A percentile compares a stretch with the other conserved stretches of the same genome.
These are phyloP conservation scores for Guaruba guarouba DNA, from an alignment of 2,113 vertebrate genomes.

Conservation along the genomic window DNA sequence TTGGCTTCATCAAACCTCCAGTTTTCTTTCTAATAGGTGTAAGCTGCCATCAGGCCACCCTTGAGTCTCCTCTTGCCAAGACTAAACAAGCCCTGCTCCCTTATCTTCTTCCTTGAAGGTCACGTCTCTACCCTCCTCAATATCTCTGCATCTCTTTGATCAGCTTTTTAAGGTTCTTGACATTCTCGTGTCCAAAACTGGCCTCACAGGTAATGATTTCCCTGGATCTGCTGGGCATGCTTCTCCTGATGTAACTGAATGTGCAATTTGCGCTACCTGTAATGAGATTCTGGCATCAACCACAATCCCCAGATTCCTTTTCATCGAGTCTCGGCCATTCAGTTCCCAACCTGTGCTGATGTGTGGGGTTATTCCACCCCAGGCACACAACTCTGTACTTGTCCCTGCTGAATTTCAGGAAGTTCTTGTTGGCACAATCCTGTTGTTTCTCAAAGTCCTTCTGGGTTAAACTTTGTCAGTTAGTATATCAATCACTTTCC, in stretches of 20 bases:
- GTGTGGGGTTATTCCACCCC: not conserved
- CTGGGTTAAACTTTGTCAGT: not conserved
- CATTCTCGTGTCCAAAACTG: not conserved
- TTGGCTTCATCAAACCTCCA: not conserved
- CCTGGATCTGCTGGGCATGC: not conserved
- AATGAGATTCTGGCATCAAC: not conserved
- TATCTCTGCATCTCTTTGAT: not conserved
- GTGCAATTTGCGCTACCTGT: not conserved
- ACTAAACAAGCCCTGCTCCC: not conserved
- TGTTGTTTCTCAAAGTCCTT: not conserved
- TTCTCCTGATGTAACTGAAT: not conserved
- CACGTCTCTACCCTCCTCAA: not conserved
- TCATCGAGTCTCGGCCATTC: not conserved
- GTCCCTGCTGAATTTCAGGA: not conserved
- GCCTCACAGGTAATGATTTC: not conserved
- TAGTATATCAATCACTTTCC: not conserved
- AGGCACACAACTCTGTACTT: not conserved
- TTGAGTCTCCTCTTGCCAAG: not conserved
- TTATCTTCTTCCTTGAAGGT: not conserved
- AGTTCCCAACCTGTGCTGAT: not conserved
- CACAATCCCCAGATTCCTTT: not conserved
- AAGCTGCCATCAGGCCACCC: not conserved
- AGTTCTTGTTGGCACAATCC: not conserved
- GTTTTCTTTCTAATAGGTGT: not conserved
- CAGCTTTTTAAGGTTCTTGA: not conserved